A percentile compares a stretch with the other conserved stretches of the same genome.
Evolutionary conservation across 2,113 vertebrate genomes (phyloP).

Genomic region (Otocyon megalotis): DNA sequence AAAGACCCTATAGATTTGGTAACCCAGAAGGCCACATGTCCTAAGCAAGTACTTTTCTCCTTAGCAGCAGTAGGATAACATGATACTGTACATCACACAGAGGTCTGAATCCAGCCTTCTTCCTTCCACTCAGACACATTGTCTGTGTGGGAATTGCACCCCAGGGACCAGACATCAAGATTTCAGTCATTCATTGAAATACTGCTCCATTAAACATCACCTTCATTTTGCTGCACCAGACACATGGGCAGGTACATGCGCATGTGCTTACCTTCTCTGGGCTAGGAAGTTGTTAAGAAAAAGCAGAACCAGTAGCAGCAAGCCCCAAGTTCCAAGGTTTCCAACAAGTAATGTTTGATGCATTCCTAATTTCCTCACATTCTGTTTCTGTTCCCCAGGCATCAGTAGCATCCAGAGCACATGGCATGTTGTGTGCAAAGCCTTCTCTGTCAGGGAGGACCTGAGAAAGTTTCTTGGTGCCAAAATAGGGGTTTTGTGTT

Average conservation of each 20-base stretch:
- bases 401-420: conserved; percentile 88
- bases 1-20: not conserved
- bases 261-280: not conserved
- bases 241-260: rapidly evolving
- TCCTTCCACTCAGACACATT: not conserved
- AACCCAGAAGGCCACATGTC: not conserved
- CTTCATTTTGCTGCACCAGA: not conserved
- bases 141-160: not conserved
- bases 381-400: conserved; percentile 92
- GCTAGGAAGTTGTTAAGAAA: not conserved
- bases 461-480: conserved; percentile 91
- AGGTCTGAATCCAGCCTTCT: not conserved
- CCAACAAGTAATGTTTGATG: conserved; percentile 54
- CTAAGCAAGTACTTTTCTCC: not conserved
- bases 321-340: conserved; percentile 20
- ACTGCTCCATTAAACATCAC: not conserved
- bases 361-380: conserved; percentile 92
- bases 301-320: not conserved
- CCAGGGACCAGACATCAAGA: not conserved
- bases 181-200: not conserved
- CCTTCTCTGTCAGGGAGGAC: conserved; percentile 92
- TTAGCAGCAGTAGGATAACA: not conserved
- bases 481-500: conserved; percentile 90
- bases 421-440: conserved; percentile 91
- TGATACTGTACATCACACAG: not conserved